These are phyloP conservation scores for Cylloceria caligata DNA, from an alignment of 2,888 invertebrate genomes.

Conservation along the genomic window DNA sequence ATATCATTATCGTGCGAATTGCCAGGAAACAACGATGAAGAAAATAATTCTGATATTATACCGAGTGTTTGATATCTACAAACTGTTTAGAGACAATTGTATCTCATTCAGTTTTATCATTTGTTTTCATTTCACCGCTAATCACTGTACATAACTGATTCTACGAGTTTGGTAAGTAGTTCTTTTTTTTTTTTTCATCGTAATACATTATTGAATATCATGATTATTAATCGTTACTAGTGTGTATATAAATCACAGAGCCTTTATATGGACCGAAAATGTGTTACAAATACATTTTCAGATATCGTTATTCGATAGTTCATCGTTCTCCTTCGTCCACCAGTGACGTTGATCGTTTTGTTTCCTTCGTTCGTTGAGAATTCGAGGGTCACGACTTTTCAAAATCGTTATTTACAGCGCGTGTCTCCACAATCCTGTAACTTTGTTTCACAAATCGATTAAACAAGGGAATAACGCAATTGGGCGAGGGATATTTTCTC, in stretches of 20 bases:
- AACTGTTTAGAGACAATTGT: conserved; percentile 62
- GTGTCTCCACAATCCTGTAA: conserved; percentile 19
- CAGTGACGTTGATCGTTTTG: conserved; percentile 2
- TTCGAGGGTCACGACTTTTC: conserved; percentile 42
- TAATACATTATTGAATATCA: conserved; percentile 65
- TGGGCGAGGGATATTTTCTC: conserved; percentile 42
- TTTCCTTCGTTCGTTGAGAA: conserved; percentile 48
- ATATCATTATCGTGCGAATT: conserved; percentile 44
- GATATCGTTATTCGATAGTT: conserved; percentile 41
- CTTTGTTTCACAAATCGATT: conserved; percentile 16
- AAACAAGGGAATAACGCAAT: conserved; percentile 26
- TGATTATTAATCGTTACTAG: conserved; percentile 66
- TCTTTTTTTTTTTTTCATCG: conserved; percentile 44
- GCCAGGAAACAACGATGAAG: conserved; percentile 62
- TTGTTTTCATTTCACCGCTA: conserved; percentile 52
- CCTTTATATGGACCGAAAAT: conserved; percentile 71
- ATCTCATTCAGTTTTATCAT: conserved; percentile 64
- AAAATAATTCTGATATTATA: conserved; percentile 63
- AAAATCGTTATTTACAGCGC: conserved; percentile 61
- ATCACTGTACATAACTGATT: conserved; percentile 76
- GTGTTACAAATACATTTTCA: conserved; percentile 60
- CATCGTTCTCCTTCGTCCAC: background rate
- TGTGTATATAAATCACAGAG: conserved; percentile 72
- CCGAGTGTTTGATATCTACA: conserved; percentile 63
- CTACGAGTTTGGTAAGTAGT: conserved; percentile 70